Percentiles rank a stretch among this genome's conserved stretches.
Evolutionary conservation across 2,888 invertebrate species (phyloP).

Genomic region (Epirrita christyi): DNA sequence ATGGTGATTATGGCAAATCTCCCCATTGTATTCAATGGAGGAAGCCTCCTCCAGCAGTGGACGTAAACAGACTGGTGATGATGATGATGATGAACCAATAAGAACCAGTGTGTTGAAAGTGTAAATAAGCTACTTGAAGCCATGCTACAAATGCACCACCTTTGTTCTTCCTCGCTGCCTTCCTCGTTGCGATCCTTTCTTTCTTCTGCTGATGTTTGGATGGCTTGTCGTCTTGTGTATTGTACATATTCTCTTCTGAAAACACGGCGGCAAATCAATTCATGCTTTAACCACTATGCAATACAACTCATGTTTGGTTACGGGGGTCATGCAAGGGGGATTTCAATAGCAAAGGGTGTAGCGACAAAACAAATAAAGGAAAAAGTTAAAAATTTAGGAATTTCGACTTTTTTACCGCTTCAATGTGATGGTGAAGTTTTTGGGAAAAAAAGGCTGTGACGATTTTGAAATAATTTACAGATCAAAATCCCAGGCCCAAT

Average conservation of each 20-base stretch:
- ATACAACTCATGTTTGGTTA: constrained; percentile 22
- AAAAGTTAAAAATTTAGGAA: too few species aligned
- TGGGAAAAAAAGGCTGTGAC: too few species aligned
- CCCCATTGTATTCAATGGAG: too few species aligned
- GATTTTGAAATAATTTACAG: too few species aligned
- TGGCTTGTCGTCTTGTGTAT: constrained; percentile 82
- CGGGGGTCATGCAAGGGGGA: constrained; percentile 9
- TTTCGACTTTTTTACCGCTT: too few species aligned
- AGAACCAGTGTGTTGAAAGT: not conserved
- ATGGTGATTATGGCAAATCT: too few species aligned
- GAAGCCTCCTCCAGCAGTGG: too few species aligned
- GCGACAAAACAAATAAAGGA: not conserved
- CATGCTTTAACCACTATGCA: constrained; percentile 53
- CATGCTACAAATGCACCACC: constrained; percentile 56
- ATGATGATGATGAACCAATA: too few species aligned
- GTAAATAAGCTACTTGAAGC: constrained; percentile 30
- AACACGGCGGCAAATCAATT: constrained; percentile 56
- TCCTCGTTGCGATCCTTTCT: constrained; percentile 84
- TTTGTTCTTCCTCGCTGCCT: constrained; percentile 82
- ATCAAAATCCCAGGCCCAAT: too few species aligned
- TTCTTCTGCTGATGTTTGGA: constrained; percentile 88
- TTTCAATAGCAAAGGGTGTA: constrained; percentile 8
- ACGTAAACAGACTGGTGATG: too few species aligned
- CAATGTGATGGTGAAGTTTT: too few species aligned
- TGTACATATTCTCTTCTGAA: constrained; percentile 79